These are phyloP conservation scores for Nixonia krombeini DNA, from an alignment of 1,140 invertebrate genomes.

Conservation along the genomic window DNA sequence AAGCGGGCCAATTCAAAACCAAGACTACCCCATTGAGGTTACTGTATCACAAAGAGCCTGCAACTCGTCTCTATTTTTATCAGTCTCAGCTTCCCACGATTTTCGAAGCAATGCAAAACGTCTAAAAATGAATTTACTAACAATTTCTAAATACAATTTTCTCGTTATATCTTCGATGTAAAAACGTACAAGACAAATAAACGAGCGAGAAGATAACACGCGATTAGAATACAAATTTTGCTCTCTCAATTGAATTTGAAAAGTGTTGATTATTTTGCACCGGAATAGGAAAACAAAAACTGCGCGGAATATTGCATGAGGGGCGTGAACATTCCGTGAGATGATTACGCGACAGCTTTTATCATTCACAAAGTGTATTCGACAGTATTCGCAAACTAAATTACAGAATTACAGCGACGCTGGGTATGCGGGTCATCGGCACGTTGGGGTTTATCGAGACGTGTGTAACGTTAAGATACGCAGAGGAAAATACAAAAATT, in stretches of 20 bases:
- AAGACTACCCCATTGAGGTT: constrained; percentile 55
- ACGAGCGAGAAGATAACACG: no score
- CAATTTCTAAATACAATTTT: no score
- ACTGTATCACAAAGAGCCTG: no score
- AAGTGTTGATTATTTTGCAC: no score
- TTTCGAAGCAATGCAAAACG: background rate
- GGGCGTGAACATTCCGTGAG: background rate
- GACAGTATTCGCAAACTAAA: background rate
- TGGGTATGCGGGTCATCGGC: background rate
- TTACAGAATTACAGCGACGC: background rate
- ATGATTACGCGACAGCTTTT: background rate
- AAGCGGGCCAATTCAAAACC: constrained; percentile 67
- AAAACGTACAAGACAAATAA: no score
- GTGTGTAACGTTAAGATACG: no score
- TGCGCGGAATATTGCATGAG: no score
- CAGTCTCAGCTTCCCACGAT: constrained; percentile 1
- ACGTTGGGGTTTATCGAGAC: background rate
- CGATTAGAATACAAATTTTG: no score
- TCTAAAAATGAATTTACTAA: background rate
- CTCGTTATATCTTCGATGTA: no score
- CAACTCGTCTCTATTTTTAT: background rate
- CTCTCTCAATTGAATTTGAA: no score
- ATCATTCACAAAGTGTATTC: background rate
- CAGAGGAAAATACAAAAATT: no score
- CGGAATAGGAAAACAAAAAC: no score